Evolutionary conservation across 1,140 invertebrate species (phyloP).

Genomic region (Tetragonula clypearis): DNA sequence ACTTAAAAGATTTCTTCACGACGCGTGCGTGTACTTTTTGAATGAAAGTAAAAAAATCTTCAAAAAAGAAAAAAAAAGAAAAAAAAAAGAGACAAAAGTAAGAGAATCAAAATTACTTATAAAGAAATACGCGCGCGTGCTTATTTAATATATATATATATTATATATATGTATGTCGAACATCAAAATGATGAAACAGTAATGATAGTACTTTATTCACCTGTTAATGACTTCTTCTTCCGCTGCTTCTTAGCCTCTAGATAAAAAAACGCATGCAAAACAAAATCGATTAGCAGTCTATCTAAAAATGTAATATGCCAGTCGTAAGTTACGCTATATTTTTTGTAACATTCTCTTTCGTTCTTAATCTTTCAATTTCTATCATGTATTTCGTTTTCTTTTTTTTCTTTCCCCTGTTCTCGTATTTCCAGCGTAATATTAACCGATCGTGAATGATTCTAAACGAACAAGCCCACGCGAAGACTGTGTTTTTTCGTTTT

Average conservation of each 20-base stretch:
- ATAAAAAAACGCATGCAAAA: constrained; percentile 85
- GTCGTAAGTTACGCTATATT: constrained; percentile 56
- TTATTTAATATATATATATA: not conserved
- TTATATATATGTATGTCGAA: not conserved
- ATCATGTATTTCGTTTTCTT: not conserved
- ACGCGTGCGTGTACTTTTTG: not conserved
- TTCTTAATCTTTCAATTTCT: constrained; percentile 24
- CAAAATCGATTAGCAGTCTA: constrained; percentile 84
- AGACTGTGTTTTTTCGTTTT: not conserved
- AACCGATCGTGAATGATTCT: constrained; percentile 27
- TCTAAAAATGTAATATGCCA: constrained; percentile 69
- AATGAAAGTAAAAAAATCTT: constrained; percentile 3
- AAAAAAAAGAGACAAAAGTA: not conserved
- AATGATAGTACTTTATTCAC: constrained; percentile 83
- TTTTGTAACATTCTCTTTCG: constrained; percentile 24
- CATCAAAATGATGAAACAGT: constrained; percentile 54
- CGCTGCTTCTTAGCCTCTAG: constrained; percentile 96
- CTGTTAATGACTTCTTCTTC: constrained; percentile 93
- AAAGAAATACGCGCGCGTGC: constrained; percentile 37
- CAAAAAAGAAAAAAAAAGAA: not conserved
- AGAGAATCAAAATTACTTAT: not conserved
- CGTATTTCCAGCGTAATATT: not conserved
- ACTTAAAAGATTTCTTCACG: not conserved
- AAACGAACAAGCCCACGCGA: constrained; percentile 39
- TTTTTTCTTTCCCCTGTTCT: not conserved